Evolutionary conservation across 2,888 invertebrate genomes (phyloP), one percentile per base, ranked within the genome.

Genomic region (Nemurella pictetii): DNA sequence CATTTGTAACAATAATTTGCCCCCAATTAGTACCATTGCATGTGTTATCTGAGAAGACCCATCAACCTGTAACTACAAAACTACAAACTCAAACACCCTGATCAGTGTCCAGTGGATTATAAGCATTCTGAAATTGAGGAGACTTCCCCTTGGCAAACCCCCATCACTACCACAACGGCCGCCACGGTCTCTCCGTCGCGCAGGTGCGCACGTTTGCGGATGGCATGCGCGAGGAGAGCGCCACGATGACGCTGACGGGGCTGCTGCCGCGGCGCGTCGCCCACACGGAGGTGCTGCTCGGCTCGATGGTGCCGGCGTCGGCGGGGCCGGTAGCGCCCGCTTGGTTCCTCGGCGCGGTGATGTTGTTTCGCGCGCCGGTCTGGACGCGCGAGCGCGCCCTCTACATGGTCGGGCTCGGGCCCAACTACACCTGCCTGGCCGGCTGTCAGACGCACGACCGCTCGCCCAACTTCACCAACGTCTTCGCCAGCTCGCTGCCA

Each of bases 331-430:
- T 86, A 84, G 88, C 88, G 36, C 91, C 91, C 78, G 91, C 90
- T 77, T 92, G 92, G 92, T 92, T 92, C 88, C 88, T 93, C 88
- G 90, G 92, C n/a, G 91, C 90, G 84, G 88, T 92, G 87, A 90
- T 91, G 90, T 89, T 94, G 89, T 93, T 92, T 89, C 92, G 94
- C 88, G 90, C 91, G 88, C 92, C 93, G 55, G 90, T 92, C 78
- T 91, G 94, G 85, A 89, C 89, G 32, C 90, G 90, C 84, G 91
- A 91, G 88, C 90, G 90, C 87, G 93, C 93, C 85, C 88, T 93
- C 86, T 93, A 92, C 87, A 89, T 93, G 29, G 91, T 93, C 25
- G 93, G 93, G 84, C 89, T 91, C 20, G 92, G 92, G 0, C 92
- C 92, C 0, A 91, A 92, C 88, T 90, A 90, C 85, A 90, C 90